A percentile compares a stretch with the other conserved stretches of the same genome.
These are phyloP conservation scores for Eretmocerus hayati DNA, from an alignment of 2,888 invertebrate genomes.

Conservation along the genomic window DNA sequence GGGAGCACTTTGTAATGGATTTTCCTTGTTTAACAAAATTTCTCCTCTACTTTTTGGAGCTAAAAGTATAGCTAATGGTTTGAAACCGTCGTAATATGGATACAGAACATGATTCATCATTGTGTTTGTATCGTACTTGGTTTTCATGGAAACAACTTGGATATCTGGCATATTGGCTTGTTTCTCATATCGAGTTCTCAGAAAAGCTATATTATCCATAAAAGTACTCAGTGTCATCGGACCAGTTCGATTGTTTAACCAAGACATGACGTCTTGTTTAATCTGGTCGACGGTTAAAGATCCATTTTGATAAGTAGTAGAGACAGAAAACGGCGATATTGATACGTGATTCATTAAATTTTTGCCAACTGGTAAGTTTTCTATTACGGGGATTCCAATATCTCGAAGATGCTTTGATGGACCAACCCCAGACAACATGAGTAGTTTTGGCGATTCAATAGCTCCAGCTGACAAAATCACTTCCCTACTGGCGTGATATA, in stretches of 20 bases:
- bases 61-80: constrained; percentile 10
- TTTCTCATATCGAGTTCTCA: constrained; percentile 52
- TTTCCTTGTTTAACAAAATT: constrained; percentile 21
- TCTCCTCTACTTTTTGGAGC: constrained; percentile 24
- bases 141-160: constrained; percentile 49
- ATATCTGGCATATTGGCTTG: constrained; percentile 54
- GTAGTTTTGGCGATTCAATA: constrained; percentile 48
- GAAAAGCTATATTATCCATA: constrained; percentile 54
- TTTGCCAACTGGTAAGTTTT: constrained; percentile 46
- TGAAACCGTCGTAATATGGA: constrained; percentile 23
- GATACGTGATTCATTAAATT: constrained; percentile 51
- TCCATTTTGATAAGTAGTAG: constrained; percentile 29
- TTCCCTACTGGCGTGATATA: constrained; percentile 45
- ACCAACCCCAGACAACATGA: constrained; percentile 52
- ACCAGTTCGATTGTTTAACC: constrained; percentile 50
- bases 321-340: constrained; percentile 41
- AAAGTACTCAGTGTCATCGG: constrained; percentile 38
- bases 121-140: background rate
- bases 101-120: background rate
- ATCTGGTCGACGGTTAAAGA: constrained; percentile 34
- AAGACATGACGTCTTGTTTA: constrained; percentile 44
- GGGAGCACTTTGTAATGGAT: constrained; percentile 12
- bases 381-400: constrained; percentile 41
- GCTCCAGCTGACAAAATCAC: constrained; percentile 49
- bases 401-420: constrained; percentile 41